Evolutionary conservation across 2,797 vertebrate species (phyloP).

Genomic region (Cichlasoma orientale): DNA sequence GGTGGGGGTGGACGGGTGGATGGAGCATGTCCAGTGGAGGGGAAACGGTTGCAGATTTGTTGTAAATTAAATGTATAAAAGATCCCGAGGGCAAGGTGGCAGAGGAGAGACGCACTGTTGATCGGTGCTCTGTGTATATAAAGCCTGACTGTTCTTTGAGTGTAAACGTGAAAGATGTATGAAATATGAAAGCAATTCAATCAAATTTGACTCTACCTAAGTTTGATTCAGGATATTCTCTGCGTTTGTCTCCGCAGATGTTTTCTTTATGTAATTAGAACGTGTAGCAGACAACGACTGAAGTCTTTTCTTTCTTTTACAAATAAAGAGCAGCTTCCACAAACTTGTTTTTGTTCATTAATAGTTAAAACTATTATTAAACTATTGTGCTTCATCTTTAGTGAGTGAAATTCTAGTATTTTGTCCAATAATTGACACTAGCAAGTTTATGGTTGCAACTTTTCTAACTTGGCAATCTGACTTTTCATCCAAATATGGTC

Average conservation of each 20-base stretch:
- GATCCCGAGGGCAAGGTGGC: constrained; percentile 78
- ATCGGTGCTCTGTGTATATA: constrained; percentile 97
- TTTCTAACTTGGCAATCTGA: no score
- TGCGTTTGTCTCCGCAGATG: constrained; percentile 97
- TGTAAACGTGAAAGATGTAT: constrained; percentile 86
- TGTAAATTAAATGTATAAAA: constrained; percentile 85
- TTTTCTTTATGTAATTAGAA: constrained; percentile 99
- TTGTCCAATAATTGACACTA: not conserved
- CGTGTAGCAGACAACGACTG: constrained; percentile 97
- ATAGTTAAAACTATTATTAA: not conserved
- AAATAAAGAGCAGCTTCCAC: constrained; percentile 99
- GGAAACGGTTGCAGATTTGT: constrained; percentile 80
- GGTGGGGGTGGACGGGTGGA: not conserved
- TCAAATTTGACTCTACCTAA: constrained; percentile 87
- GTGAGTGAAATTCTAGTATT: not conserved
- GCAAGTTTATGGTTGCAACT: not conserved
- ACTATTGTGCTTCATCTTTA: not conserved
- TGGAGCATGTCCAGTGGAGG: constrained; percentile 33
- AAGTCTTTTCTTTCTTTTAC: constrained; percentile 89
- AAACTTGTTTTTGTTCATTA: constrained; percentile 54
- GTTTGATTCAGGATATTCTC: constrained; percentile 94
- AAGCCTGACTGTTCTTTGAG: constrained; percentile 85
- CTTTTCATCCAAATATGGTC: not conserved
- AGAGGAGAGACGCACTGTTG: constrained; percentile 90
- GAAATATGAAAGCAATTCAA: constrained; percentile 97